Base-by-base conservation (phyloP, 2,113 vertebrate species). In the Cyanoderma ruficeps region DNA sequence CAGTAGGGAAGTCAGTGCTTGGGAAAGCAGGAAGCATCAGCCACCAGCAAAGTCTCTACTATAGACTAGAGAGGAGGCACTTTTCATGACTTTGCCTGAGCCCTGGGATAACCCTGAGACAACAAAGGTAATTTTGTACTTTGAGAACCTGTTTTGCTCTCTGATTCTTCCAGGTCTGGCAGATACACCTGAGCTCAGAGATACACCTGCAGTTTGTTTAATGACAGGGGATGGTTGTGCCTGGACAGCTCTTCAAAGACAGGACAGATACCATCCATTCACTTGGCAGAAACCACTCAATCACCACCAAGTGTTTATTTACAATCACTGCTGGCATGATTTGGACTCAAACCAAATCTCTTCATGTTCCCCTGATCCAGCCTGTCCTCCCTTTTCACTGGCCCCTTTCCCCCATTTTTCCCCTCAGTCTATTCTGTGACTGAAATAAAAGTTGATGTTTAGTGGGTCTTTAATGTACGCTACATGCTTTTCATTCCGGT, bases 211-310 rank as follows among this genome's bases (percentile, higher is more conserved):
- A 70, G 41, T 15, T 56, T 19, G n/a, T 79, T 60, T 63, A 49
- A 49, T 27, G 46, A 80, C 0, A 19, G 23, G 20, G 28, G 46
- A 60, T 74, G 53, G 50, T 53, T 30, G 46, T 3, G 2, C 55
- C 60, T 3, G n/a, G 63, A 70, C 25, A 53, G 17, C 8, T 79
- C 49, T 70, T 82, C 33, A 83, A 72, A 22, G 63, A 70, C 37
- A 89, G 49, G 44, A 41, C 30, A 79, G 57, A 67, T 14, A 71
- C 16, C 41, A 64, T 24, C 61, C 33, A 0, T 30, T 92, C 52
- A 47, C n/a, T 78, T n/a, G 64, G 83, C 41, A 76, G 81, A 89
- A 96, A 63, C 49, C 64, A 84, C 39, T 44, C 30, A 81, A 83
- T 83, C 64, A 79, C 39, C 21, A 88, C 27, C 52, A 83, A 55